Evolutionary conservation across 2,113 vertebrate genomes (phyloP), one percentile per base, ranked within the genome.

Genomic region (Dipodomys merriami): DNA sequence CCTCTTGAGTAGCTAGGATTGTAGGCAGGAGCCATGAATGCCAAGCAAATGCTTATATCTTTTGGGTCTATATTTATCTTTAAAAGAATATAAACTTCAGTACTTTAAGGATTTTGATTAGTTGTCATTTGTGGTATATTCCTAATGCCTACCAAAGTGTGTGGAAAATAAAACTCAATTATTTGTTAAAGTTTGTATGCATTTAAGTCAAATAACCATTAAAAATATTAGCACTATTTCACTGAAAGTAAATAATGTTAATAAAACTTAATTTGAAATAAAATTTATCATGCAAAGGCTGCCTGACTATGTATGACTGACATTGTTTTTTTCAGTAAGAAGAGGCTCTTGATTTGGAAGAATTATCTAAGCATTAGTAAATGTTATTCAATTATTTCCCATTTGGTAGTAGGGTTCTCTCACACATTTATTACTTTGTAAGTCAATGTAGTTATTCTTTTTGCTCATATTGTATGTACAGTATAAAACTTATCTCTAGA

Each of bases 181-280:
- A 53, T 60, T 93, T 90, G 13, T 33, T 86, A n/a, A n/a, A 71
- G 39, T 85, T 29, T 53, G 62, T 88, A 62, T 90, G 15, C 44
- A 10, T 76, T 22, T 68, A 74, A 68, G 30, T 35, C 33, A 90
- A 88, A 60, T 74, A 67, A 64, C 1, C 44, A 57, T 83, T 83
- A 44, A 68, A 64, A 72, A 83, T 85, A 62, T 83, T 84, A 49
- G 29, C 9, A 86, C 1, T 68, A 29, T 35, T 92, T 60, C 22
- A 35, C 4, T 62, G 71, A 86, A 33, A 46, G 25, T 90, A n/a
- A 22, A 72, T 79, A 44, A 93, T 72, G 22, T 5, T 64, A 68
- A 64, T 46, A 91, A 88, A 86, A 65, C 62, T 64, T 64, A 64
- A 64, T 64, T 23, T 25, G 6, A 57, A 64, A 64, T 64, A 64